These are phyloP conservation scores for Onychorhynchus coronatus DNA, from an alignment of 2,113 vertebrate genomes.

Conservation along the genomic window DNA sequence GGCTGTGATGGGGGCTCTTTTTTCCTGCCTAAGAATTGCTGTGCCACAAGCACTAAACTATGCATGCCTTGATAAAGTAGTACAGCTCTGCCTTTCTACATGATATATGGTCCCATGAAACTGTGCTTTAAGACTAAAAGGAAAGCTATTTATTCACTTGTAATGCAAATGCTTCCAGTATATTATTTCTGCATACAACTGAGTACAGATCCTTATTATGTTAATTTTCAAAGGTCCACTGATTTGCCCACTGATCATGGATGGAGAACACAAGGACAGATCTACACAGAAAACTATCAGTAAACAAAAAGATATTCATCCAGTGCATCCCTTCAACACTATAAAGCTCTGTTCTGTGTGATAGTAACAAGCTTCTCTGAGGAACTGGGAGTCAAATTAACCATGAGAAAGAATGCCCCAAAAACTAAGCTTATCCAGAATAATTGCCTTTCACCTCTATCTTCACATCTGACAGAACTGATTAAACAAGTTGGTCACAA, in stretches of 20 bases:
- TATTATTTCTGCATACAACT: neutral
- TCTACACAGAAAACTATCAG: neutral
- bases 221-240: neutral
- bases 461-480: neutral
- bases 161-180: neutral
- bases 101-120: neutral
- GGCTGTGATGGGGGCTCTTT: neutral
- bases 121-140: neutral
- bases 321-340: neutral
- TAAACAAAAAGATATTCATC: neutral
- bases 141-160: conserved; percentile 11
- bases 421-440: neutral
- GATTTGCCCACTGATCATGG: neutral
- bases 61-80: neutral
- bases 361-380: neutral
- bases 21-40: neutral
- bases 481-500: neutral
- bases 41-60: neutral
- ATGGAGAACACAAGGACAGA: neutral
- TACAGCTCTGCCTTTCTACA: neutral
- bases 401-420: neutral
- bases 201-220: neutral
- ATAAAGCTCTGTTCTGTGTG: neutral
- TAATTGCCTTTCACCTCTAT: neutral
- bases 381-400: neutral